Evolutionary conservation across 2,113 vertebrate species (phyloP), one percentile per base, ranked within the genome.

Genomic region (Oxyura jamaicensis): DNA sequence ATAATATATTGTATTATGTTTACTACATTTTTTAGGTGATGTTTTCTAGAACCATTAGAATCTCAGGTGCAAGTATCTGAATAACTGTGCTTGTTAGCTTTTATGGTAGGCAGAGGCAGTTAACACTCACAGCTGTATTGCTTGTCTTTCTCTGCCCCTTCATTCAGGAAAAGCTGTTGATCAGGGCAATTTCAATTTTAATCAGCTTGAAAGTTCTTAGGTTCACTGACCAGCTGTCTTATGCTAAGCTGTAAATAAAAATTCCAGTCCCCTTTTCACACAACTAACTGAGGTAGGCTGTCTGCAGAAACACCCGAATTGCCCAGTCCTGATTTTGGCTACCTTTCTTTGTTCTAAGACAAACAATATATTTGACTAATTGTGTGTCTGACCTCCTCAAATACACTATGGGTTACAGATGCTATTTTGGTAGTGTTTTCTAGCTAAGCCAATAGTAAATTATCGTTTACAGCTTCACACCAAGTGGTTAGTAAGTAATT

Each of bases 51-150:
- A 76, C 69, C 46, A 71, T 91, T 96, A 94, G 96, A 94, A 93
- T 96, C 95, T 97, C 96, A 96, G 94, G 96, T 97, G 88, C 92
- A 87, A 92, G 60, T 95, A 84, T 95, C 88, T 94, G 80, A 83
- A 90, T 88, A 93, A 96, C 95, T 96, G 91, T 97, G 93, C 90
- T 96, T 89, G 59, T 52, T 84, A 88, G 86, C 52, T 94, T 56
- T 36, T 76, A 1, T 23, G 28, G 72, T 82, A 94, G 91, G 96
- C 95, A 96, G 95, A 91, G 92, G 86, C 66, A 82, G 3, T 88
- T 75, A 74, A 82, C 82, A 73, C 56, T 91, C 68, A 78, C 17
- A 84, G 69, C 36, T 86, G 35, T 66, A 71, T 28, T 67, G 91
- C 74, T 86, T 73, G 53, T 88, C 83, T 93, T 72, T 79, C 88